Conservation (phyloP, 1,140 invertebrate species). For the Brachionus plicatilis region DNA sequence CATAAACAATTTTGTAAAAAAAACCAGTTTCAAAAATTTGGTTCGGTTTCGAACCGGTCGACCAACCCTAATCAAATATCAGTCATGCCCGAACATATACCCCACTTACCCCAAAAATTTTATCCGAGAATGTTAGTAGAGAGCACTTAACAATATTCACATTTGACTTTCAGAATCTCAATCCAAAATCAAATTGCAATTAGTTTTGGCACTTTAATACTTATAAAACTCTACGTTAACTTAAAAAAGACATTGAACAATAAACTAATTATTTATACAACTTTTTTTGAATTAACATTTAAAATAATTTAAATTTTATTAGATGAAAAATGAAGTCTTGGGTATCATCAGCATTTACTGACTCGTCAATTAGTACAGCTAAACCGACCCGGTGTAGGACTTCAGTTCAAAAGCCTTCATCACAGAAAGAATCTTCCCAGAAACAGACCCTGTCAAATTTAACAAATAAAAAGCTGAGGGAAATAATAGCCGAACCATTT, state of each 20-base stretch:
- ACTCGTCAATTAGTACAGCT: not conserved
- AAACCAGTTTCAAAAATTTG: no score
- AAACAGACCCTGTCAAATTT: not conserved
- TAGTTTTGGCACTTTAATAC: no score
- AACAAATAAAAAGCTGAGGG: not conserved
- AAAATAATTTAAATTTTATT: not conserved
- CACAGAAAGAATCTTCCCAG: not conserved
- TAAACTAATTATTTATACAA: not conserved
- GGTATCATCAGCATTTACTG: conserved; percentile 33
- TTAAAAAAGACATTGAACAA: not conserved
- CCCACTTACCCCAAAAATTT: no score
- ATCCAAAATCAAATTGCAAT: no score
- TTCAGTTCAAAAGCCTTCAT: not conserved
- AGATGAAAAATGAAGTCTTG: conserved; percentile 9
- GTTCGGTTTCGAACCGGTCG: no score
- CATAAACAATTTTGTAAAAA: no score
- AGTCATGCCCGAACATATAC: no score
- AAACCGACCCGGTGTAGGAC: not conserved
- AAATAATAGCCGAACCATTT: not conserved
- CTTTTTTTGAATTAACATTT: not conserved
- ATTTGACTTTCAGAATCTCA: no score
- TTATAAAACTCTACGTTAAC: not conserved
- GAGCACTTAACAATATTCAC: no score
- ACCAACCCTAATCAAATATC: no score
- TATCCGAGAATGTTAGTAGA: no score